Conservation (phyloP, 2,797 vertebrate species). For the Acanthurus tractus region DNA sequence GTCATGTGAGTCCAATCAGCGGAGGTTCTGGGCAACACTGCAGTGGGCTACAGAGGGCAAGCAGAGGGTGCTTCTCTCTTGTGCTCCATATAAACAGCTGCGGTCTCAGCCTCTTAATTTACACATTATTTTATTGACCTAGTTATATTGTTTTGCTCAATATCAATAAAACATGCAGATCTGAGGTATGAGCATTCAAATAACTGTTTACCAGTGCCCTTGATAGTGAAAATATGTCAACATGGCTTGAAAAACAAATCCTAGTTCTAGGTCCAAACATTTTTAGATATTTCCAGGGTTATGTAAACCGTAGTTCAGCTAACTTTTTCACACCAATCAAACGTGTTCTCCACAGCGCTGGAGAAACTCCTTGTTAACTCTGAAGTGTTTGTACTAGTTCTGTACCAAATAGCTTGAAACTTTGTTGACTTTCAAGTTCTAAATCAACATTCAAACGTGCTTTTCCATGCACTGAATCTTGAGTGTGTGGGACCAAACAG, state of each 20-base stretch:
- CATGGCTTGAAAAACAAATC: not conserved
- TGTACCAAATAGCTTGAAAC: too few species aligned
- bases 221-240: not conserved
- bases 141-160: conserved; percentile 45
- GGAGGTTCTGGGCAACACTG: conserved; percentile 62
- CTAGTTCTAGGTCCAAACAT: not conserved
- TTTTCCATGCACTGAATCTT: too few species aligned
- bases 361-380: not conserved
- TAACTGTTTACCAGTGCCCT: not conserved
- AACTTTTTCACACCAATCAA: conserved; percentile 1
- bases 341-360: not conserved
- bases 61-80: conserved; percentile 63
- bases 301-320: conserved; percentile 3
- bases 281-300: not conserved
- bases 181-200: not conserved
- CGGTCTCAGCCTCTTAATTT: conserved; percentile 71
- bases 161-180: conserved; percentile 15
- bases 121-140: conserved; percentile 65
- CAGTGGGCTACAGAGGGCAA: conserved; percentile 69
- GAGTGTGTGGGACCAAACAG: too few species aligned
- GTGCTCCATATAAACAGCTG: conserved; percentile 71
- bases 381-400: not conserved
- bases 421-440: too few species aligned
- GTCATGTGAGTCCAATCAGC: conserved; percentile 83
- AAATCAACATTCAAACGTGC: too few species aligned